These are phyloP conservation scores for Drosophila pseudotalamancana DNA, from an alignment of 2,888 invertebrate species.

Conservation along the genomic window DNA sequence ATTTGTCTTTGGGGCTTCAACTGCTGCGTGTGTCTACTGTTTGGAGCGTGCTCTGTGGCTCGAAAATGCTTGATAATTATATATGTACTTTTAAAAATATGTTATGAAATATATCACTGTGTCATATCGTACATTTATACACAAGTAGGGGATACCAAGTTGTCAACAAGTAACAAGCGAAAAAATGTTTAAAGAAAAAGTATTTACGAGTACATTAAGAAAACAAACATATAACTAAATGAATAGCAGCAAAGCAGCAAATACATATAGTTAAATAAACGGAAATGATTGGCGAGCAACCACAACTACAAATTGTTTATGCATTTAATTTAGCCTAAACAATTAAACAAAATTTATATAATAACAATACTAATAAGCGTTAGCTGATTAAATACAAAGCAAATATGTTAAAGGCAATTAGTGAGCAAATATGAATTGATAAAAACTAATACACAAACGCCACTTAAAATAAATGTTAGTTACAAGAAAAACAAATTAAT, in stretches of 20 bases:
- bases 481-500: slow-evolving; percentile 62
- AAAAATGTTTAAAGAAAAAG: slow-evolving; percentile 40
- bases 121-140: slow-evolving; percentile 85
- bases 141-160: slow-evolving; percentile 50
- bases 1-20: slow-evolving; percentile 17
- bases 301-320: slow-evolving; percentile 73
- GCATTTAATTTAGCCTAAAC: slow-evolving; percentile 73
- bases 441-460: slow-evolving; percentile 37
- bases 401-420: slow-evolving; percentile 62
- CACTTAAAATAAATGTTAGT: slow-evolving; percentile 63
- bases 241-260: slow-evolving; percentile 71
- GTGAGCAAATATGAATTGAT: slow-evolving; percentile 75
- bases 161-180: slow-evolving; percentile 29
- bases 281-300: slow-evolving; percentile 60
- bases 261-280: slow-evolving; percentile 61
- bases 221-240: slow-evolving; percentile 53
- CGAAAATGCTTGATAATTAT: slow-evolving; percentile 79
- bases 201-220: slow-evolving; percentile 55
- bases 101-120: slow-evolving; percentile 80
- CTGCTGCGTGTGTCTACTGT: slow-evolving; percentile 39
- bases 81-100: slow-evolving; percentile 61
- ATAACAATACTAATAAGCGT: slow-evolving; percentile 26
- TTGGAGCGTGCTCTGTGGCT: slow-evolving; percentile 78
- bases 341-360: slow-evolving; percentile 40
- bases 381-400: slow-evolving; percentile 38